Base-by-base conservation (phyloP, 2,113 vertebrate genomes). In the Hypanus sabinus region DNA sequence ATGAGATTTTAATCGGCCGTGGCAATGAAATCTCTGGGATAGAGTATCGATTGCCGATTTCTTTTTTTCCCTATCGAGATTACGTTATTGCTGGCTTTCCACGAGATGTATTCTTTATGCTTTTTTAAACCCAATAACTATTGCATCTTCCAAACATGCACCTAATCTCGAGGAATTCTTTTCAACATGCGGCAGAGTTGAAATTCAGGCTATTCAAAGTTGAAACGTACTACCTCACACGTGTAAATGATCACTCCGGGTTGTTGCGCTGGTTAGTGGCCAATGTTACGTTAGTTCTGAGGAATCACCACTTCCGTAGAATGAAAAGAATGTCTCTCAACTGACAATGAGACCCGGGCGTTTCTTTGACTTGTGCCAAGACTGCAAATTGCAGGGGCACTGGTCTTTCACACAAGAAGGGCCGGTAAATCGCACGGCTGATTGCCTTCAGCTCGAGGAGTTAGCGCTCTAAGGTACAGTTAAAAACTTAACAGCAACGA, bases 311-410 rank as follows among this genome's bases (percentile, higher is more conserved):
- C 85, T 60, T 87, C 83, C 46, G 46, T 33, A 91, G 87, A 38
- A 92, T 24, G 62, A 38, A 71, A 33, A 71, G 90, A 92, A 71
- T 92, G 22, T 33, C 68, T 73, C 90, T 38, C 33, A 20, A 71
- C 36, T 93, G 91, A 93, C 68, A 75, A 73, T 38, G 91, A 70
- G 91, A 38, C 70, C 33, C 90, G 70, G 90, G 90, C 90, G 71
- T 71, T 70, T 92, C 68, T 71, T 14, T 55, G 91, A 73, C 68
- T 93, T 73, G 91, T 93, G 91, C 91, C 91, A 93, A 73, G 70
- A 12, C 91, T 93, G 68, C 65, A 93, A 11, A 73, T 75, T 73
- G 73, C 70, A 55, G 55, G 36, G 16, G 68, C 70, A 90, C 16
- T 88, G 83, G 83, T 88, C 68, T 46, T 71, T 92, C 11, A 22